phyloP scores from a whole-genome alignment of 2,888 invertebrate species.

The Conus canariensis region DNA sequence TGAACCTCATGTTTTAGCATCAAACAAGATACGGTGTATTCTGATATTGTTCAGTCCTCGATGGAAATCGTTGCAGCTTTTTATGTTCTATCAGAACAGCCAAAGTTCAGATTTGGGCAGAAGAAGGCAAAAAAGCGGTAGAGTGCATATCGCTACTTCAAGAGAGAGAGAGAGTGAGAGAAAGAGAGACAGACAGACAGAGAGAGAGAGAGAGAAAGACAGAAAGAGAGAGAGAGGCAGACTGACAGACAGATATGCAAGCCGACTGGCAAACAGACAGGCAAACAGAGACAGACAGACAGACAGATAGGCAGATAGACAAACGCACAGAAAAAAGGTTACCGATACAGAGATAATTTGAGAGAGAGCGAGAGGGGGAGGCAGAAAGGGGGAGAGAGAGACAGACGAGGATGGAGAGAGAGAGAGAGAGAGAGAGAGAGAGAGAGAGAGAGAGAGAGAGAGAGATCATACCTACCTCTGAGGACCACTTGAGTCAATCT shows the following conservation, averaged over 20 bases:
- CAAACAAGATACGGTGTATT: too few species aligned
- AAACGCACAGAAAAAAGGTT: neutral
- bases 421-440: neutral
- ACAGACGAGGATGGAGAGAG: neutral
- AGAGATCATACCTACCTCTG: slow-evolving; percentile 82
- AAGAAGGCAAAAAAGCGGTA: too few species aligned
- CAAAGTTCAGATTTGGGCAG: too few species aligned
- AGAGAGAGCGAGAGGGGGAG: too few species aligned
- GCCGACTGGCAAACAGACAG: neutral
- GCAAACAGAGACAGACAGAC: neutral
- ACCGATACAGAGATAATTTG: neutral
- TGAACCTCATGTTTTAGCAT: too few species aligned
- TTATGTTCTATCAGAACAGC: too few species aligned
- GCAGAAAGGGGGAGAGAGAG: too few species aligned
- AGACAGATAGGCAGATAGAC: neutral
- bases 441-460: neutral
- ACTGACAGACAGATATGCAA: neutral
- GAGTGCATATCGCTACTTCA: too few species aligned
- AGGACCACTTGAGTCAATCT: slow-evolving; percentile 92
- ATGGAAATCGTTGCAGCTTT: too few species aligned
- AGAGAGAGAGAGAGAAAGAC: neutral
- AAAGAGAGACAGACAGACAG: neutral
- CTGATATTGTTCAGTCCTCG: too few species aligned
- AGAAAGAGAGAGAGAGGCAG: neutral
- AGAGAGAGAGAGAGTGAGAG: neutral